phyloP scores from a whole-genome alignment of 1,140 invertebrate species.

The Stenopsyche tienmushanensis region DNA sequence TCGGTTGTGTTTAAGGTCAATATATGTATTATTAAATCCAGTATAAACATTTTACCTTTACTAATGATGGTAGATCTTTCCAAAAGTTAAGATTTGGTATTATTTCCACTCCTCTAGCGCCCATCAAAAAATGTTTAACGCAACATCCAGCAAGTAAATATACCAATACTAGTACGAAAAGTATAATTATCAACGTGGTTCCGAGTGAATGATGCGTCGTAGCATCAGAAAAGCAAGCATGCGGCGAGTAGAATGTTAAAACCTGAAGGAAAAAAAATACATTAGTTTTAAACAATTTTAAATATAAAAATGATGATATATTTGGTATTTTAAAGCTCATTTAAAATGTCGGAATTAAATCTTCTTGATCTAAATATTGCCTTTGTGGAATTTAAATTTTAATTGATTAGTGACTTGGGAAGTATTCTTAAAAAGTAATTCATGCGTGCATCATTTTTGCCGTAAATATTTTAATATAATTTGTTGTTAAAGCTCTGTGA shows the following conservation, averaged over 20 bases:
- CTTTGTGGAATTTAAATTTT: too few relatives aligned
- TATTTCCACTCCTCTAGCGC: conserved; percentile 58
- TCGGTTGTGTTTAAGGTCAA: conserved; percentile 3
- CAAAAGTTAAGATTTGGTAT: conserved; percentile 61
- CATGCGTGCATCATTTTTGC: too few relatives aligned
- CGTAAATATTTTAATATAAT: too few relatives aligned
- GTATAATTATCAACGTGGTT: conserved; percentile 52
- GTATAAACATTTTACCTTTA: conserved; percentile 48
- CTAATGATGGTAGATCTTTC: conserved; percentile 56
- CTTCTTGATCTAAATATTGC: too few relatives aligned
- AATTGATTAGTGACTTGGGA: too few relatives aligned
- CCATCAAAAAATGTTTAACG: conserved; percentile 59
- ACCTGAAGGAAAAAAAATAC: conserved; percentile 46
- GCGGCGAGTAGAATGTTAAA: conserved; percentile 49
- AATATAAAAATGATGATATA: conserved; percentile 32
- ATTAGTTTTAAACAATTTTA: not conserved
- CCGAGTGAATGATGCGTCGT: conserved; percentile 46
- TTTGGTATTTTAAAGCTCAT: not conserved
- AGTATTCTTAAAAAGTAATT: too few relatives aligned
- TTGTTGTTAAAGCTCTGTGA: too few relatives aligned
- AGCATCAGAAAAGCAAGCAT: conserved; percentile 48
- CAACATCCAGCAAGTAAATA: conserved; percentile 54
- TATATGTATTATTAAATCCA: not conserved
- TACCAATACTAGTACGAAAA: conserved; percentile 51
- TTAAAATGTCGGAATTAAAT: not conserved